Base-by-base conservation (phyloP, 2,888 invertebrate species). In the Andrena haemorrhoa region DNA sequence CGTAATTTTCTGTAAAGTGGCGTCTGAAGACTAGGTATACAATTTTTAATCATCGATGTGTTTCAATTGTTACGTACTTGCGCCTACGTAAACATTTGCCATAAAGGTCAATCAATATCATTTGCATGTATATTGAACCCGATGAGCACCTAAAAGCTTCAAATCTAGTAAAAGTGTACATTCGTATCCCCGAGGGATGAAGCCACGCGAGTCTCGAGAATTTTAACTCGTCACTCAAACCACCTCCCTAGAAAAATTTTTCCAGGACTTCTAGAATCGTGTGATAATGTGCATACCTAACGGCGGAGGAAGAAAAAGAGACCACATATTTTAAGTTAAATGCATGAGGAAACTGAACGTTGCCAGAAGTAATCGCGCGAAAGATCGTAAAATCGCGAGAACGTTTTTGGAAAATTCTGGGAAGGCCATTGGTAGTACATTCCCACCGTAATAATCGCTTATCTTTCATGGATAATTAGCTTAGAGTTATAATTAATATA, bases 91-190 rank as follows among this genome's bases (percentile, higher is more conserved):
- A 68, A 33, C 16, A 68, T 33, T 33, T 53, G 12, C 8, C 20
- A 53, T 33, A n/a, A 29, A 29, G 47, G 12, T 70, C 47, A 41
- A 47, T 60, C 47, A 70, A 60, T 16, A 70, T 23, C 26, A 47
- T 70, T 70, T 70, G 70, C 20, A 70, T 31, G 41, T 20, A 60
- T 60, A 70, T 60, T 70, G 10, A 47, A 29, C 10, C 1, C n/a
- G 47, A 58, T 58, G n/a, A 70, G 29, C 41, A 47, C 47, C 26
- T 26, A 69, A 20, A 16, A 69, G 23, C n/a, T 69, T 41, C 10
- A 7, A 35, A 41, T 29, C 20, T 16, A 26, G 8, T 12, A n/a
- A 56, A 56, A 56, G 12, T 56, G 56, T 20, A 26, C n/a, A 29
- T 12, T 31, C 12, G 3, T 53, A 56, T 35, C 6, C 16, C 56